Conservation (phyloP, 1,140 invertebrate species). For the Diabrotica undecimpunctata region DNA sequence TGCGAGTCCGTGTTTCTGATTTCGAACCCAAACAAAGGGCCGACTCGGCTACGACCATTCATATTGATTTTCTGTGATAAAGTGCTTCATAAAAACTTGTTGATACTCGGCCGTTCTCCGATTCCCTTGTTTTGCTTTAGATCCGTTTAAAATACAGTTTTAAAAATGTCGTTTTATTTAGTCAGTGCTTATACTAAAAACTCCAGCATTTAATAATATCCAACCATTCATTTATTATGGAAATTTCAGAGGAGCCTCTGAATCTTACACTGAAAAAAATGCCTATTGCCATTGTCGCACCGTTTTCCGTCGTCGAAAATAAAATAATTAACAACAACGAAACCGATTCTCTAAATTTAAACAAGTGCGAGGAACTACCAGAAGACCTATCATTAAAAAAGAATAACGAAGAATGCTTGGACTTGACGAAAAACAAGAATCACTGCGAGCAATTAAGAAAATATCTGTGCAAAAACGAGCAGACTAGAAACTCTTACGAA, state of each 20-base stretch:
- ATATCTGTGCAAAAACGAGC: conserved; percentile 35
- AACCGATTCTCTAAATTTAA: conserved; percentile 16
- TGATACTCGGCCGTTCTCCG: conserved; percentile 38
- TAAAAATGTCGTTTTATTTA: neutral
- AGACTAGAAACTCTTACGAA: conserved; percentile 28
- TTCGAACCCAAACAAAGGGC: conserved; percentile 46
- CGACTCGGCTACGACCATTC: conserved; percentile 43
- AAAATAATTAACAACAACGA: conserved; percentile 27
- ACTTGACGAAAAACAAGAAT: conserved; percentile 34
- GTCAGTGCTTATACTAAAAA: neutral
- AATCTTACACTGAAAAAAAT: conserved; percentile 51
- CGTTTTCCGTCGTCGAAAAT: conserved; percentile 34
- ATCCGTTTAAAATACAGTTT: neutral
- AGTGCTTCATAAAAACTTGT: conserved; percentile 49
- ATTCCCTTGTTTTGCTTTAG: neutral
- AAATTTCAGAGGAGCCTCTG: conserved; percentile 44
- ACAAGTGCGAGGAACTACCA: conserved; percentile 29
- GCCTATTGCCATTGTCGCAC: conserved; percentile 47
- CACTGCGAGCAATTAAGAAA: conserved; percentile 36
- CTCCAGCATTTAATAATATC: neutral
- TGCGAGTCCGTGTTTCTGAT: conserved; percentile 44
- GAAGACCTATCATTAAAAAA: conserved; percentile 41
- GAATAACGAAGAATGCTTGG: conserved; percentile 30
- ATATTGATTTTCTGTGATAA: conserved; percentile 50
- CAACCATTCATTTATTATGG: conserved; percentile 28